Evolutionary conservation across 2,797 vertebrate genomes (phyloP).

Genomic region (Clarias fuscus): DNA sequence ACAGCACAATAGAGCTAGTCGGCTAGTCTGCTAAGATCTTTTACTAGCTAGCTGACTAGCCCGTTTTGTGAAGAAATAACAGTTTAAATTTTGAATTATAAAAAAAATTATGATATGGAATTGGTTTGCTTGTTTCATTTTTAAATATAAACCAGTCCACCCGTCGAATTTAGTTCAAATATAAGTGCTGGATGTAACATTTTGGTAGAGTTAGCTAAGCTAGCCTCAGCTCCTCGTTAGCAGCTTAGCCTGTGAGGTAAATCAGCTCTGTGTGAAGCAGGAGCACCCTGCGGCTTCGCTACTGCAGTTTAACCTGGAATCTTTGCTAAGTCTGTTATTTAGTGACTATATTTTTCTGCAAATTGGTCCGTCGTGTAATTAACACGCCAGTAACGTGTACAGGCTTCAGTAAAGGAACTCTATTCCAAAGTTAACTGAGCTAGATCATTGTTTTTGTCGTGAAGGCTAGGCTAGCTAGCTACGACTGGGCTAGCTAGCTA

Average conservation of each 20-base stretch:
- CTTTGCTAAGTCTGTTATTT: background rate
- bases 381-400: background rate
- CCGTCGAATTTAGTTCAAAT: background rate
- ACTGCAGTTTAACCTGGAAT: background rate
- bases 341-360: background rate
- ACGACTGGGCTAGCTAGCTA: slow-evolving; percentile 52
- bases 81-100: background rate
- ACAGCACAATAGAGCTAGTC: background rate
- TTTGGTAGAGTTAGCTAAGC: background rate
- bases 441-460: slow-evolving; percentile 1
- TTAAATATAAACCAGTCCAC: background rate
- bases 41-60: slow-evolving; percentile 1
- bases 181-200: background rate
- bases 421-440: background rate
- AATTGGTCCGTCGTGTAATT: background rate
- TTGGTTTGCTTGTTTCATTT: background rate
- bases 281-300: background rate
- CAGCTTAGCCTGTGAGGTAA: background rate
- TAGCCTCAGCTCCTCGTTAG: background rate
- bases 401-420: slow-evolving; percentile 4
- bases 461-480: slow-evolving; percentile 32
- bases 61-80: background rate
- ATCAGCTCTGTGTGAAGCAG: background rate
- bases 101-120: background rate
- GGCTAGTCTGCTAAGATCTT: slow-evolving; percentile 9